Evolutionary conservation across 2,113 vertebrate species (phyloP).

Genomic region (Megalops atlanticus): DNA sequence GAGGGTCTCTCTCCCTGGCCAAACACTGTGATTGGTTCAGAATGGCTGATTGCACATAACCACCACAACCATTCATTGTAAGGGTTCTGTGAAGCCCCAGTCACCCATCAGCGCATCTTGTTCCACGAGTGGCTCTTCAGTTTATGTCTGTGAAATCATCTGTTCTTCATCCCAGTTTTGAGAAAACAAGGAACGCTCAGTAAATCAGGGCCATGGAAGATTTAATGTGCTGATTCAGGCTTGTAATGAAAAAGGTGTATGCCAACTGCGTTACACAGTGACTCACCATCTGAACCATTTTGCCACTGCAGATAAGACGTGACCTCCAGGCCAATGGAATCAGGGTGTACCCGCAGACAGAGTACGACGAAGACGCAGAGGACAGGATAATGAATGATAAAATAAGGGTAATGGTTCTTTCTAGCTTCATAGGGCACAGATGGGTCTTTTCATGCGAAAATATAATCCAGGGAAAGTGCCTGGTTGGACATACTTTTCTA

Average conservation of each 20-base stretch:
- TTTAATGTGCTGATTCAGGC: too few relatives aligned
- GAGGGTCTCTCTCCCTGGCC: neutral
- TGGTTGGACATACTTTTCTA: neutral
- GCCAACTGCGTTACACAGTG: neutral
- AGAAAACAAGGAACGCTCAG: too few relatives aligned
- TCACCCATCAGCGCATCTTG: too few relatives aligned
- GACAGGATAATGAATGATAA: conserved; percentile 81
- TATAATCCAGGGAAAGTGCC: neutral
- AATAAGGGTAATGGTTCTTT: conserved; percentile 78
- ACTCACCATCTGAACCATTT: neutral
- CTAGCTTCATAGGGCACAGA: neutral
- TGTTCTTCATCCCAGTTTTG: too few relatives aligned
- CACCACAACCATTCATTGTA: too few relatives aligned
- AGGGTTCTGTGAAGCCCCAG: too few relatives aligned
- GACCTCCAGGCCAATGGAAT: conserved; percentile 82
- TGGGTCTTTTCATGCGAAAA: neutral
- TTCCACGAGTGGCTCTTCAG: too few relatives aligned
- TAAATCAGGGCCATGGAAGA: too few relatives aligned
- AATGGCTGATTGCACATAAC: neutral
- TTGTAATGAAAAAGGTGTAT: too few relatives aligned
- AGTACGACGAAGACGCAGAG: conserved; percentile 83
- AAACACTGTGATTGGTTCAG: neutral
- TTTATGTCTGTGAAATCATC: too few relatives aligned
- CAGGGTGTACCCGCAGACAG: conserved; percentile 85
- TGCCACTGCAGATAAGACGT: conserved; percentile 78